Conservation (phyloP, 2,113 vertebrate genomes). For the Bungarus multicinctus region DNA sequence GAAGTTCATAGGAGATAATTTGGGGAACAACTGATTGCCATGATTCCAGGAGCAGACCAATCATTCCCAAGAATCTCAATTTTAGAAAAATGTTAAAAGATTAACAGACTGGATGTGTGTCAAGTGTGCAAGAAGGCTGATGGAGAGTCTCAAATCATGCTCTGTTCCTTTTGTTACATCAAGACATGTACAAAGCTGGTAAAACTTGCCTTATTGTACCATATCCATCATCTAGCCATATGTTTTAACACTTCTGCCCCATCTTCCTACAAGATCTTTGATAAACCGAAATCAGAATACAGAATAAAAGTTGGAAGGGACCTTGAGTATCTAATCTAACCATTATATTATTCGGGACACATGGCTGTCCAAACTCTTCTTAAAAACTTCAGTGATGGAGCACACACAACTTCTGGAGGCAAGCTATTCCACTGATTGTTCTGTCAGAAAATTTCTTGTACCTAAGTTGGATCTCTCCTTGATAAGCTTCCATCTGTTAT, state of each 20-base stretch:
- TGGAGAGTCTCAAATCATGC: neutral
- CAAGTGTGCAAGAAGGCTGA: neutral
- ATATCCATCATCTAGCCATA: neutral
- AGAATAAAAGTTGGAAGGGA: no score
- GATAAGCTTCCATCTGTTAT: neutral
- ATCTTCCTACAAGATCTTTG: neutral
- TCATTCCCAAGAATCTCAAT: neutral
- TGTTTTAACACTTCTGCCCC: neutral
- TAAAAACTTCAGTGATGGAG: no score
- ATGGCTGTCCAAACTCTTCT: no score
- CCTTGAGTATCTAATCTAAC: no score
- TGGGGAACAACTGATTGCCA: neutral
- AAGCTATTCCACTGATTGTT: neutral
- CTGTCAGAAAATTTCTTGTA: neutral
- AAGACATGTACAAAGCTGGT: neutral
- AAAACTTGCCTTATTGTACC: neutral
- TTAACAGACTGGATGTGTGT: neutral
- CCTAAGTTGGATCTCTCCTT: neutral
- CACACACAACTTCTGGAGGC: no score
- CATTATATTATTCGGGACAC: no score
- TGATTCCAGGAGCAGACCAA: neutral
- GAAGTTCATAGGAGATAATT: neutral
- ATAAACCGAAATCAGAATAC: neutral
- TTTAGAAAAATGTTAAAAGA: neutral
- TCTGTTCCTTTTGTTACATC: neutral